Conservation (phyloP, 2,888 invertebrate genomes). For the Dermolepida albohirtum region DNA sequence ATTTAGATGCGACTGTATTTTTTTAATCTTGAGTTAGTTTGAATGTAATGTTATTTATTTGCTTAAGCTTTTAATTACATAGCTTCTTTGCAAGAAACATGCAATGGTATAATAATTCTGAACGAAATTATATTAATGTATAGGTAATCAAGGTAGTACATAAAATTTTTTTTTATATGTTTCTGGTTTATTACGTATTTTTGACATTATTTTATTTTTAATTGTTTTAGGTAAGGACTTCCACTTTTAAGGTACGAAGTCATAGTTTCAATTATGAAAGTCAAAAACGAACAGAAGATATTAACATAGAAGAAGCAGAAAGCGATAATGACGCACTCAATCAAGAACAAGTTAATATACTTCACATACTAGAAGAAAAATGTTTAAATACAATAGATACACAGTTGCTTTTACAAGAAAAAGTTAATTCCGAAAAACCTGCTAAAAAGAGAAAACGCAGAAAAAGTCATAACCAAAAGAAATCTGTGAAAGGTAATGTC, state of each 20-base stretch:
- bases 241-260: constrained; percentile 42
- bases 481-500: constrained; percentile 8
- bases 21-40: too few species aligned
- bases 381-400: constrained; percentile 51
- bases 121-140: too few species aligned
- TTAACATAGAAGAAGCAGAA: constrained; percentile 52
- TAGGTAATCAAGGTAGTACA: too few species aligned
- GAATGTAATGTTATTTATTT: too few species aligned
- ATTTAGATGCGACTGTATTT: too few species aligned
- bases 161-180: too few species aligned
- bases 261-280: constrained; percentile 46
- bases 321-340: constrained; percentile 51
- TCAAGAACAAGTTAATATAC: constrained; percentile 50
- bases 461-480: constrained; percentile 12
- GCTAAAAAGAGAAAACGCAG: constrained; percentile 27
- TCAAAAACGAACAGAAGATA: constrained; percentile 43
- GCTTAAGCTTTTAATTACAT: too few species aligned
- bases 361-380: constrained; percentile 56
- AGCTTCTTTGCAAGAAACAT: too few species aligned
- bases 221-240: constrained; percentile 13
- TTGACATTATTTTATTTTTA: background rate
- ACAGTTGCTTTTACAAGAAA: constrained; percentile 12
- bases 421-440: constrained; percentile 20
- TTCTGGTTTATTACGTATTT: too few species aligned
- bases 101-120: too few species aligned